These are phyloP conservation scores for Hydraecia micacea DNA, from an alignment of 2,888 invertebrate genomes.

Conservation along the genomic window DNA sequence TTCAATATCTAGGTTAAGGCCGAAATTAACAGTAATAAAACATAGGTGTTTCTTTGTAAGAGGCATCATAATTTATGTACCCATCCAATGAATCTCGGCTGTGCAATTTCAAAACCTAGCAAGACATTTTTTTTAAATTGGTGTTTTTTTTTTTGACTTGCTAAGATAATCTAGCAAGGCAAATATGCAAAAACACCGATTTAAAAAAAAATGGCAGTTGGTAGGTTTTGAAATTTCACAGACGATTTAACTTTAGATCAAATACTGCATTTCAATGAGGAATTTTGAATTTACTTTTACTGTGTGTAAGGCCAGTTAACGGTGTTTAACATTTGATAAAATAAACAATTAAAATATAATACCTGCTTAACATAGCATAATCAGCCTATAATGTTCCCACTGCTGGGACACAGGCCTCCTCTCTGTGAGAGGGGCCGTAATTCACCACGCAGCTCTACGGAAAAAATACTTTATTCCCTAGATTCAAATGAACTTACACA, in stretches of 20 bases:
- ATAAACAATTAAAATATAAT: neutral
- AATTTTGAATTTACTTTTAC: slow-evolving; percentile 8
- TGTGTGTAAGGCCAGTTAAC: neutral
- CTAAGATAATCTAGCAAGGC: too few relatives aligned
- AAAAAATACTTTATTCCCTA: neutral
- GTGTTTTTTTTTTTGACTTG: too few relatives aligned
- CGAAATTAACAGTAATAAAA: slow-evolving; percentile 51
- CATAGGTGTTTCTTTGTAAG: slow-evolving; percentile 41
- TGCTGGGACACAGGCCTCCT: too few relatives aligned
- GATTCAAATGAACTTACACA: neutral
- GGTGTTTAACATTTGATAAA: neutral
- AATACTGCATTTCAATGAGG: neutral
- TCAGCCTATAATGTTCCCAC: too few relatives aligned
- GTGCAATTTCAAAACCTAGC: too few relatives aligned
- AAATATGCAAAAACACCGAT: too few relatives aligned
- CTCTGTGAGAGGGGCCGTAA: too few relatives aligned
- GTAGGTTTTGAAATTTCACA: too few relatives aligned
- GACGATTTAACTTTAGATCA: slow-evolving; percentile 29
- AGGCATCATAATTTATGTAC: slow-evolving; percentile 41
- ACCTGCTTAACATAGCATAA: too few relatives aligned
- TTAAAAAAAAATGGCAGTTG: too few relatives aligned
- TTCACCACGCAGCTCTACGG: too few relatives aligned
- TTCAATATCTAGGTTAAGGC: slow-evolving; percentile 76
- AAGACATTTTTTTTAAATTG: too few relatives aligned
- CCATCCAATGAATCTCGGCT: neutral